Conservation (phyloP, 2,113 vertebrate species). For the Thymallus thymallus region DNA sequence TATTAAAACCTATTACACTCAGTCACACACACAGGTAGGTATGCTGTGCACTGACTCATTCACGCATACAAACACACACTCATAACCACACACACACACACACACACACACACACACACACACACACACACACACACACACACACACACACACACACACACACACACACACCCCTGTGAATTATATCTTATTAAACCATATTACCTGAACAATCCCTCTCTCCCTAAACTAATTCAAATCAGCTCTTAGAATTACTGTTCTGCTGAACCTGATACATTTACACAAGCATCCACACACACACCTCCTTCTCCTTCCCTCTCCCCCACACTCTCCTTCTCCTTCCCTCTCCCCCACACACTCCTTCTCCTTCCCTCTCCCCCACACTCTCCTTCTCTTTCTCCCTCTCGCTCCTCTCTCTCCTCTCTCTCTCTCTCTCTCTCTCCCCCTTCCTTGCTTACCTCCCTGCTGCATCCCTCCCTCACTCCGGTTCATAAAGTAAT, state of each 20-base stretch:
- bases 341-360: conserved; percentile 7
- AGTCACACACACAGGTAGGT: background rate
- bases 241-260: conserved; percentile 55
- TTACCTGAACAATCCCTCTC: conserved; percentile 57
- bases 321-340: background rate
- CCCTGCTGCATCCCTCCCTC: background rate
- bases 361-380: background rate
- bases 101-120: conserved; percentile 9
- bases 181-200: conserved; percentile 60
- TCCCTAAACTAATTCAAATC: conserved; percentile 56
- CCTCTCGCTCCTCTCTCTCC: too few relatives aligned
- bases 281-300: conserved; percentile 25
- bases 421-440: too few relatives aligned
- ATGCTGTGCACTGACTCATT: background rate
- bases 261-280: conserved; percentile 52
- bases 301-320: background rate
- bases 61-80: background rate
- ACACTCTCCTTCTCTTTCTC: background rate
- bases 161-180: conserved; percentile 19
- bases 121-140: background rate
- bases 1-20: background rate
- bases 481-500: conserved; percentile 61
- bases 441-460: conserved; percentile 20
- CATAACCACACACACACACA: background rate
- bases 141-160: background rate